phyloP scores from a whole-genome alignment of 2,888 invertebrate species.

The Ochropleura leucogaster region DNA sequence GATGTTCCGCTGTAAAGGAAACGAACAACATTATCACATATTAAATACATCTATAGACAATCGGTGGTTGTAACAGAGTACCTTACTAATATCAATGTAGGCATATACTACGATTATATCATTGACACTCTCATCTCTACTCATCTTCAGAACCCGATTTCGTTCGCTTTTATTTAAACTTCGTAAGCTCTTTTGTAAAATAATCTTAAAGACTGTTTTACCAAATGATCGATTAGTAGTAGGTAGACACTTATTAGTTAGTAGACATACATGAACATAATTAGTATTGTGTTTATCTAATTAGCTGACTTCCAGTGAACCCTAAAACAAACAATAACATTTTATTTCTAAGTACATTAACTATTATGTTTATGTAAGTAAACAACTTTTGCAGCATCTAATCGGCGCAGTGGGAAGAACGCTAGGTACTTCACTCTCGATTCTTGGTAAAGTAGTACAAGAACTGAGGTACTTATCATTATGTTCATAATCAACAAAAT shows the following conservation, averaged over 20 bases:
- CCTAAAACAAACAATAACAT: constrained; percentile 32
- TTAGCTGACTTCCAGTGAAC: constrained; percentile 30
- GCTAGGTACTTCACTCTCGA: not conserved
- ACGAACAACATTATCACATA: not conserved
- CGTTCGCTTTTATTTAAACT: no score
- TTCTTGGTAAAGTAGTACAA: constrained; percentile 23
- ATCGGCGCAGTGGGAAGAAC: not conserved
- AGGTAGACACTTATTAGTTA: not conserved
- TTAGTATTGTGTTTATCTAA: constrained; percentile 29
- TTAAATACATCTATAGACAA: not conserved
- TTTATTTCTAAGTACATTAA: constrained; percentile 26
- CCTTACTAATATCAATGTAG: not conserved
- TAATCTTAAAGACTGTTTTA: no score
- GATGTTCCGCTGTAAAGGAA: constrained; percentile 59
- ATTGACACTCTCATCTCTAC: no score
- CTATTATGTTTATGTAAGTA: constrained; percentile 6
- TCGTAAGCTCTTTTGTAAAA: no score
- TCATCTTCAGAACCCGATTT: no score
- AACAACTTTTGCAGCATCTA: not conserved
- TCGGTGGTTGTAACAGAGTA: not conserved
- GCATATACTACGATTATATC: not conserved
- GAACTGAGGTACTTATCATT: constrained; percentile 1
- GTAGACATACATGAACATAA: not conserved
- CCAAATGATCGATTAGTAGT: not conserved
- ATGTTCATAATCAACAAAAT: not conserved